Percentiles rank a stretch among this genome's conserved stretches.
Evolutionary conservation across 2,113 vertebrate genomes (phyloP).

Genomic region (Mungos mungo): DNA sequence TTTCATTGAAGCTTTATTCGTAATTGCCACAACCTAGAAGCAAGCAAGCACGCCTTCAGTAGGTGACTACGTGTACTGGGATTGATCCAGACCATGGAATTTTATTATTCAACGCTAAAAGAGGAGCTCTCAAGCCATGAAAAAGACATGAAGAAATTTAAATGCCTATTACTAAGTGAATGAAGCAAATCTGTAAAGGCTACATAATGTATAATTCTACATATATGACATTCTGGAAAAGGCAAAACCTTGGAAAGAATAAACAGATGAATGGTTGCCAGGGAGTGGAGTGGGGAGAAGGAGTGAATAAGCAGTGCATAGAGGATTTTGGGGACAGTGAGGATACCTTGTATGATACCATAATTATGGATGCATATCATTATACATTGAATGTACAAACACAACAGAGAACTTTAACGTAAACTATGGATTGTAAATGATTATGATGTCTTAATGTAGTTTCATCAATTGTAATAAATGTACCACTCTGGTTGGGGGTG

Average conservation of each 20-base stretch:
- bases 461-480: neutral
- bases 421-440: neutral
- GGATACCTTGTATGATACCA: neutral
- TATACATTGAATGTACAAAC: neutral
- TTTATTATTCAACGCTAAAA: neutral
- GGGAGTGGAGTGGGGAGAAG: no score
- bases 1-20: neutral
- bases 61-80: neutral
- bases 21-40: neutral
- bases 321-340: neutral
- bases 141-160: neutral
- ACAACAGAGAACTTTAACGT: neutral
- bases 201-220: neutral
- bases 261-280: neutral
- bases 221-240: neutral
- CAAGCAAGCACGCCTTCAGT: neutral
- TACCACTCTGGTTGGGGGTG: neutral
- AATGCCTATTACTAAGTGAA: neutral
- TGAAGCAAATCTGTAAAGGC: neutral
- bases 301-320: neutral
- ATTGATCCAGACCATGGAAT: neutral
- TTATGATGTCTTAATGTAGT: neutral
- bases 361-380: neutral
- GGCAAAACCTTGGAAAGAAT: neutral
- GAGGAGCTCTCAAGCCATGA: neutral